Evolutionary conservation across 2,888 invertebrate species (phyloP).

Genomic region (Melanophora roralis): DNA sequence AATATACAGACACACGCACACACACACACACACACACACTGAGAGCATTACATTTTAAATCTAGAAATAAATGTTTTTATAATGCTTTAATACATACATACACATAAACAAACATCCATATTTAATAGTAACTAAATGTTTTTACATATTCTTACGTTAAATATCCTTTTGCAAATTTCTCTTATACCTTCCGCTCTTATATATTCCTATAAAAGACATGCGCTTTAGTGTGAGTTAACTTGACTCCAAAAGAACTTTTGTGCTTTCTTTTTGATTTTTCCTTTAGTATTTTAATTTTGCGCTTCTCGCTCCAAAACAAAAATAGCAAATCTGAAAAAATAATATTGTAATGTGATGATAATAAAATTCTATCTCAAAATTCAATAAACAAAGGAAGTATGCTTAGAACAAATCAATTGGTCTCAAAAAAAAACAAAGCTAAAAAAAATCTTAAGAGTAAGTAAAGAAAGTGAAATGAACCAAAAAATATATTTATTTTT

Average conservation of each 20-base stretch:
- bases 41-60: too few relatives aligned
- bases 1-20: neutral
- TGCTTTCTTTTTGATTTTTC: too few relatives aligned
- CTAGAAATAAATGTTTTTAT: too few relatives aligned
- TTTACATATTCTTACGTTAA: too few relatives aligned
- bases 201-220: slow-evolving; percentile 13
- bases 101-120: neutral
- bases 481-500: neutral
- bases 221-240: too few relatives aligned
- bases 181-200: slow-evolving; percentile 37
- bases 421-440: slow-evolving; percentile 12
- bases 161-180: too few relatives aligned
- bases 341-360: slow-evolving; percentile 28
- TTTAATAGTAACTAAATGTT: too few relatives aligned
- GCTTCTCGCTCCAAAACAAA: slow-evolving; percentile 29
- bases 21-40: neutral
- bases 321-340: neutral
- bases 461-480: neutral
- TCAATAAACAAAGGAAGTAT: slow-evolving; percentile 47
- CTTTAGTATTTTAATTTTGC: slow-evolving; percentile 10
- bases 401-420: slow-evolving; percentile 18
- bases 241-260: neutral
- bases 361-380: neutral
- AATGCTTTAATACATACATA: neutral
- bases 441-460: neutral